These are phyloP conservation scores for Characodon lateralis DNA, from an alignment of 2,797 vertebrate species.

Conservation along the genomic window DNA sequence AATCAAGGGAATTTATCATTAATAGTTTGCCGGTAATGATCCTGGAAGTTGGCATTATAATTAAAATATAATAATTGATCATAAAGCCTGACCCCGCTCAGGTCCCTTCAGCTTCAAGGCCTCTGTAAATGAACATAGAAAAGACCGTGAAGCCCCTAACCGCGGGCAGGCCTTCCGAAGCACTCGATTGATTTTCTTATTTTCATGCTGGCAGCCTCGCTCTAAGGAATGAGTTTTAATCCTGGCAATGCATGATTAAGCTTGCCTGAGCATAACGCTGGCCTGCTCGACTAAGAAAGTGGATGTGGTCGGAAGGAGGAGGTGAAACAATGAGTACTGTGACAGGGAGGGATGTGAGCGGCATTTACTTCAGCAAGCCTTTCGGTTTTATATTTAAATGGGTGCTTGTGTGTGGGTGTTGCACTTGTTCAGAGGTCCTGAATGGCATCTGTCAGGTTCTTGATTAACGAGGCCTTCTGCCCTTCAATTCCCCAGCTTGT, in stretches of 20 bases:
- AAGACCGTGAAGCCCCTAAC: constrained; percentile 81
- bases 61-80: constrained; percentile 90
- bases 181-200: constrained; percentile 95
- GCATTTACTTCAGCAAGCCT: constrained; percentile 34
- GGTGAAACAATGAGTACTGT: constrained; percentile 34
- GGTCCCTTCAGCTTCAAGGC: constrained; percentile 81
- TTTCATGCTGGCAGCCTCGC: constrained; percentile 87
- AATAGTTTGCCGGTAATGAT: constrained; percentile 79
- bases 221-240: constrained; percentile 96
- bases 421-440: constrained; percentile 84
- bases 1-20: constrained; percentile 78
- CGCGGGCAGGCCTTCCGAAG: constrained; percentile 79
- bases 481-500: constrained; percentile 94
- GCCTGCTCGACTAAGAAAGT: constrained; percentile 49
- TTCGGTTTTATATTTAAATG: constrained; percentile 42
- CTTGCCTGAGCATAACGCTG: constrained; percentile 58
- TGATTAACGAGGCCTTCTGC: constrained; percentile 98
- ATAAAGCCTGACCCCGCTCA: constrained; percentile 50
- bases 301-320: constrained; percentile 44
- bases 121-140: constrained; percentile 86
- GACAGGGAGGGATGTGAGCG: constrained; percentile 47
- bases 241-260: constrained; percentile 84
- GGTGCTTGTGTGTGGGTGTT: constrained; percentile 68
- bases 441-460: constrained; percentile 98
- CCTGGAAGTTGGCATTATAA: constrained; percentile 76